Evolutionary conservation across 2,113 vertebrate species (phyloP).

Genomic region (Aramus guarauna): DNA sequence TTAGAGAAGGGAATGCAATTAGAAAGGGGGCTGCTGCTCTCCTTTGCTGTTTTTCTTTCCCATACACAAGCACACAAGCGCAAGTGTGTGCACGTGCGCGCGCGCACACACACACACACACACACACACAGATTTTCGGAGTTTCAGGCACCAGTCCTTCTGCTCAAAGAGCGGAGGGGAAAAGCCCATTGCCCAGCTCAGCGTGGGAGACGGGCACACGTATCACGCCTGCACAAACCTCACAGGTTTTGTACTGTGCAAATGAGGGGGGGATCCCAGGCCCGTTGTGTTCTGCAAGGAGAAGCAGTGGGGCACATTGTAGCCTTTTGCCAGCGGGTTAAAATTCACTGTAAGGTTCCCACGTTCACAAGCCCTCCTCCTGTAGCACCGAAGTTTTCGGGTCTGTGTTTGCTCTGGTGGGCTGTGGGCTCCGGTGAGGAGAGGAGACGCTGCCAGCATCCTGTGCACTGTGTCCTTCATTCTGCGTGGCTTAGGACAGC

Average conservation of each 20-base stretch:
- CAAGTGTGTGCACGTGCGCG: neutral
- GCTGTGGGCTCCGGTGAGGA: neutral
- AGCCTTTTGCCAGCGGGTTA: neutral
- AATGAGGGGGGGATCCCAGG: neutral
- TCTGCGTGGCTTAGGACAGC: accelerated
- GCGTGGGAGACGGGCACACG: accelerated
- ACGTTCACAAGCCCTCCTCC: accelerated
- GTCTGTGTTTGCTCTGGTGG: neutral
- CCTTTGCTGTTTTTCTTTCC: neutral
- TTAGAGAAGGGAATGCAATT: neutral
- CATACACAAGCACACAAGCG: accelerated
- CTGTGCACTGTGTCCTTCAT: neutral
- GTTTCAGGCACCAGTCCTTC: neutral
- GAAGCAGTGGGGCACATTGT: neutral
- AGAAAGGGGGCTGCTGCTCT: neutral
- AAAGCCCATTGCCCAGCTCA: neutral
- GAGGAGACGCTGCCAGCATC: neutral
- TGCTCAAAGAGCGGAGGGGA: neutral
- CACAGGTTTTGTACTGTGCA: accelerated
- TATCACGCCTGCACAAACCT: neutral
- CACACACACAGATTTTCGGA: accelerated
- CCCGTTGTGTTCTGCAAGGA: neutral
- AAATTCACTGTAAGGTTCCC: neutral
- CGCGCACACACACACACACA: accelerated
- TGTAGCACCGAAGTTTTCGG: accelerated